A percentile compares a stretch with the other conserved stretches of the same genome.
phyloP scores from a whole-genome alignment of 2,113 vertebrate genomes.

The Ammodytes marinus region DNA sequence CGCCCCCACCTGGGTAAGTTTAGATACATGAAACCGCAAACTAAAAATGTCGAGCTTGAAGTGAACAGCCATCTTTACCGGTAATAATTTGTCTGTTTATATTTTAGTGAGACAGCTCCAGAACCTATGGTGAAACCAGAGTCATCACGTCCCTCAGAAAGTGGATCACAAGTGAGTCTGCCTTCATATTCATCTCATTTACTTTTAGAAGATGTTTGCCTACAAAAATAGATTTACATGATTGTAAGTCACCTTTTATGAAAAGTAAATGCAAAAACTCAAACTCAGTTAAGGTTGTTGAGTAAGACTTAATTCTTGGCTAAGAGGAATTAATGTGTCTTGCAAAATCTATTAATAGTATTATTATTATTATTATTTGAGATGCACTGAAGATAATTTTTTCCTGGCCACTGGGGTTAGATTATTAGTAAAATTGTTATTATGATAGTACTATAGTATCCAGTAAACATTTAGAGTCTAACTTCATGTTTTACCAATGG shows the following conservation, averaged over 20 bases:
- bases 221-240: not conserved
- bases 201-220: not conserved
- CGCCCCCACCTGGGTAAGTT: slow-evolving; percentile 77
- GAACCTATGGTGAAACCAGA: slow-evolving; percentile 48
- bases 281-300: too few relatives aligned
- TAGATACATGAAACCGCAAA: not conserved
- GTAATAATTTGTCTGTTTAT: slow-evolving; percentile 1
- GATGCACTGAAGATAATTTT: too few relatives aligned
- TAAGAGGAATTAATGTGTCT: too few relatives aligned
- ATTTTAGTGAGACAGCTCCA: slow-evolving; percentile 62
- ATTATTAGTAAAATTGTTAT: too few relatives aligned
- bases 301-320: not conserved
- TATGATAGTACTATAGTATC: too few relatives aligned
- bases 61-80: not conserved
- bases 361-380: too few relatives aligned
- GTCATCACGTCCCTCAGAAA: slow-evolving; percentile 49
- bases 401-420: too few relatives aligned
- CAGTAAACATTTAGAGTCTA: too few relatives aligned
- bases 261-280: not conserved
- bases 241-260: not conserved
- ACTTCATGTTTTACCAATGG: too few relatives aligned
- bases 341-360: too few relatives aligned
- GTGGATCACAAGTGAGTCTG: slow-evolving; percentile 55
- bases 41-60: not conserved
- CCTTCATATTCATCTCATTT: not conserved